These are phyloP conservation scores for Dryobotodes eremita DNA, from an alignment of 2,888 invertebrate species.

Conservation along the genomic window DNA sequence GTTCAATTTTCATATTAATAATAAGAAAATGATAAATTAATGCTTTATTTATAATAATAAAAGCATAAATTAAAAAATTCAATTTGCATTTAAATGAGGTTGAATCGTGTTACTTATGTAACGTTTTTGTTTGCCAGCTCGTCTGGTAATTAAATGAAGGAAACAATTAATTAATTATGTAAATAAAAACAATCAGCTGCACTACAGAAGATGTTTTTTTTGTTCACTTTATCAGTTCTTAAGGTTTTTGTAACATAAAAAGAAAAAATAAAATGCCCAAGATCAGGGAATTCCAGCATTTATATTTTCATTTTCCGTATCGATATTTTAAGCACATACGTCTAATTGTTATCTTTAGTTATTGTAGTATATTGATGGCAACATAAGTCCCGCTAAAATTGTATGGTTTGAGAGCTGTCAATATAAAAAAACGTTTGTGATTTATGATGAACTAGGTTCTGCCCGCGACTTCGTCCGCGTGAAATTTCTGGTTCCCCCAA, in stretches of 20 bases:
- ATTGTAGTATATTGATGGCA: too few relatives aligned
- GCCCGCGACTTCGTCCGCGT: too few relatives aligned
- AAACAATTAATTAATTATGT: conserved; percentile 32
- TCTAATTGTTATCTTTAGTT: neutral
- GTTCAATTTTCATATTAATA: neutral
- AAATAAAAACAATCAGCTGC: conserved; percentile 12
- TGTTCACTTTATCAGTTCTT: neutral
- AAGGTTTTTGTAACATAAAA: neutral
- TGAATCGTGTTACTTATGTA: conserved; percentile 23
- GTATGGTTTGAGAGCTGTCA: too few relatives aligned
- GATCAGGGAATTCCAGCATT: neutral
- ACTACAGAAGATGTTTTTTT: conserved; percentile 20
- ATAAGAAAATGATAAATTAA: conserved; percentile 14
- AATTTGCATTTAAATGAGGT: conserved; percentile 58
- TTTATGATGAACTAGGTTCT: too few relatives aligned
- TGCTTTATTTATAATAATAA: conserved; percentile 8
- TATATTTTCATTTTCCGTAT: neutral
- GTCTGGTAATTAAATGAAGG: conserved; percentile 26
- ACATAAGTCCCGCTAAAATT: too few relatives aligned
- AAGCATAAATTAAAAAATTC: conserved; percentile 26
- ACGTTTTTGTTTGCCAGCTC: conserved; percentile 44
- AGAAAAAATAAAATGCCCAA: neutral
- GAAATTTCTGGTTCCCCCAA: too few relatives aligned
- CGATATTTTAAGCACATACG: neutral
- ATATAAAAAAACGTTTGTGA: too few relatives aligned